Evolutionary conservation across 2,888 invertebrate genomes (phyloP).

Genomic region (Cryptops parisi): DNA sequence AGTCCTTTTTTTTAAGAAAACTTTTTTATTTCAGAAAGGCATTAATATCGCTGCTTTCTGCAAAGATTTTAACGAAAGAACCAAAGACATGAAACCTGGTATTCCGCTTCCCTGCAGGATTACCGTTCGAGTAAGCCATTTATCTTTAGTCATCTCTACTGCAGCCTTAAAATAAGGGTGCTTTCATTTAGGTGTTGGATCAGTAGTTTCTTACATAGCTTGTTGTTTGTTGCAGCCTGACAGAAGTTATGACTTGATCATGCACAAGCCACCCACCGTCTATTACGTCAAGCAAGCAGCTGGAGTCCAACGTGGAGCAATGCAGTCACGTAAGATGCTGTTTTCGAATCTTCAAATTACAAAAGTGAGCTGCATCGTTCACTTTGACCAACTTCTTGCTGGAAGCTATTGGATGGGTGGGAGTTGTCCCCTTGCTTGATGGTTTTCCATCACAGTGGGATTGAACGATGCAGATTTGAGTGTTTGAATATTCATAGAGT

Average conservation of each 20-base stretch:
- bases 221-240: conserved; percentile 44
- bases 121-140: conserved; percentile 44
- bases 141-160: too few species aligned
- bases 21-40: conserved; percentile 54
- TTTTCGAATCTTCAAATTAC: too few species aligned
- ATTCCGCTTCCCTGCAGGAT: conserved; percentile 74
- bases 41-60: conserved; percentile 93
- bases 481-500: too few species aligned
- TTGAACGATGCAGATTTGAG: too few species aligned
- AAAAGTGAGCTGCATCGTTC: too few species aligned
- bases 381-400: too few species aligned
- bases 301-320: conserved; percentile 68
- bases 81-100: conserved; percentile 74
- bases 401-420: too few species aligned
- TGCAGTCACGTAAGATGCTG: conserved; percentile 39
- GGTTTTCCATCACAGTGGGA: too few species aligned
- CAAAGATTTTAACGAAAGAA: conserved; percentile 92
- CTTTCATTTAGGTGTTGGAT: too few species aligned
- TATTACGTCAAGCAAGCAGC: conserved; percentile 91
- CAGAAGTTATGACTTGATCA: conserved; percentile 60
- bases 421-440: too few species aligned
- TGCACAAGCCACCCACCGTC: conserved; percentile 73
- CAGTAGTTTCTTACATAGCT: too few species aligned
- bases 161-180: too few species aligned
- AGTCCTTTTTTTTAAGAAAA: neutral